Evolutionary conservation across 2,113 vertebrate species (phyloP).

Genomic region (Caloenas nicobarica): DNA sequence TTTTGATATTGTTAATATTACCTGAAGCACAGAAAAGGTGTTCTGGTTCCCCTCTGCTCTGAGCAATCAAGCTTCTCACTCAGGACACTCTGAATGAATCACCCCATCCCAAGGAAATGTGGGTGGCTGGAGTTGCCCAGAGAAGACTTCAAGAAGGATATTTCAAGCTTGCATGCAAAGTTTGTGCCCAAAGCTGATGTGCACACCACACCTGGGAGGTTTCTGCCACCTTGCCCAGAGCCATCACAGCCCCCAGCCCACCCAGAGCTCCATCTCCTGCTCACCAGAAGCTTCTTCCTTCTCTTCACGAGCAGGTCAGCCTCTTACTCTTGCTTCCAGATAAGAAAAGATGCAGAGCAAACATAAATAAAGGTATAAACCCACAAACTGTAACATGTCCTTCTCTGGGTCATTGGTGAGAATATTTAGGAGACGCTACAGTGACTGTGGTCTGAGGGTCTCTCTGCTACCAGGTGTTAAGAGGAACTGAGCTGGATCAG

Average conservation of each 20-base stretch:
- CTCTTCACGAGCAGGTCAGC: background rate
- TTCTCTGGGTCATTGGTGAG: background rate
- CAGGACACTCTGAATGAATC: background rate
- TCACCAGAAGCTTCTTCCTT: background rate
- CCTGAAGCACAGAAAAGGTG: background rate
- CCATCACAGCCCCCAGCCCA: background rate
- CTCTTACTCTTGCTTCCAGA: background rate
- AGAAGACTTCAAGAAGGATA: background rate
- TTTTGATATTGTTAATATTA: background rate
- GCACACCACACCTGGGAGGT: background rate
- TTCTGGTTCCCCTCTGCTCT: background rate
- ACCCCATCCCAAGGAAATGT: background rate
- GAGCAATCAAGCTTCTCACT: background rate
- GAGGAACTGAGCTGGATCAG: background rate
- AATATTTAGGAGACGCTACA: background rate
- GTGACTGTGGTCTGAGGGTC: background rate
- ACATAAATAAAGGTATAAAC: background rate
- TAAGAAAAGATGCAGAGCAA: background rate
- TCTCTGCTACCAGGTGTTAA: fast-evolving
- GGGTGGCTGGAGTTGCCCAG: background rate
- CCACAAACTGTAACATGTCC: background rate
- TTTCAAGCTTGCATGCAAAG: background rate
- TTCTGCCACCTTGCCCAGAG: background rate
- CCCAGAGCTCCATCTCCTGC: background rate
- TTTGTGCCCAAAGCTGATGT: background rate